Evolutionary conservation across 2,888 invertebrate species (phyloP), one percentile per base, ranked within the genome.

Genomic region (Acheta domesticus): DNA sequence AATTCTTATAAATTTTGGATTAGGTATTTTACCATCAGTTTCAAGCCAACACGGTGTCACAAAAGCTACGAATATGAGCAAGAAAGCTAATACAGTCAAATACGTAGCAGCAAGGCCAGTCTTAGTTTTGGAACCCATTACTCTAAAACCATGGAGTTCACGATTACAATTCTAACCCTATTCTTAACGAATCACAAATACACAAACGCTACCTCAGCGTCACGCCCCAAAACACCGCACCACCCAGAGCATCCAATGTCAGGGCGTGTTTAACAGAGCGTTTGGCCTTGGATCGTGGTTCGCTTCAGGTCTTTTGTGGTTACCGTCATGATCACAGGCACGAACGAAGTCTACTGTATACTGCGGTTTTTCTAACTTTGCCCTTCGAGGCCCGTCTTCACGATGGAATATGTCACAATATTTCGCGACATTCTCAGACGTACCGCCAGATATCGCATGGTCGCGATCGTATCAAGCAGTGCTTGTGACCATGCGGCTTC

Each of bases 31-130:
- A 14, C 95, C 94, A 87, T 94, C 94, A 20, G 92, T 94, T 82
- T 94, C 93, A 78, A 97, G 87, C 97, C 97, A 97, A 86, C 93
- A 94, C 0, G 96, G 95, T 78, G 96, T 94, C 49, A 93, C 92
- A 88, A 96, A 97, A 11, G 96, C 92, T 82, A 96, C 90, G 78
- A 96, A 87, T 82, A 94, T 90, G 83, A 94, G 92, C 76, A 94
- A 82, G 83, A 94, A 92, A 4, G 93, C 92, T 23, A 92, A 84
- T 21, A 88, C 87, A 81, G 93, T 92, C 83, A 93, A 89, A 76
- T 90, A 89, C 74, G 93, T 88, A 19, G 94, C 94, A 86, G 89
- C 89, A 82, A 89, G 85, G 48, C 92, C 92, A 75, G 91, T 92
- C 87, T 89, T 91, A 78, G 92, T 91, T 88, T 93, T 93, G 78